A percentile compares a stretch with the other conserved stretches of the same genome.
These are phyloP conservation scores for Patella caerulea DNA, from an alignment of 2,888 invertebrate genomes.

Conservation along the genomic window DNA sequence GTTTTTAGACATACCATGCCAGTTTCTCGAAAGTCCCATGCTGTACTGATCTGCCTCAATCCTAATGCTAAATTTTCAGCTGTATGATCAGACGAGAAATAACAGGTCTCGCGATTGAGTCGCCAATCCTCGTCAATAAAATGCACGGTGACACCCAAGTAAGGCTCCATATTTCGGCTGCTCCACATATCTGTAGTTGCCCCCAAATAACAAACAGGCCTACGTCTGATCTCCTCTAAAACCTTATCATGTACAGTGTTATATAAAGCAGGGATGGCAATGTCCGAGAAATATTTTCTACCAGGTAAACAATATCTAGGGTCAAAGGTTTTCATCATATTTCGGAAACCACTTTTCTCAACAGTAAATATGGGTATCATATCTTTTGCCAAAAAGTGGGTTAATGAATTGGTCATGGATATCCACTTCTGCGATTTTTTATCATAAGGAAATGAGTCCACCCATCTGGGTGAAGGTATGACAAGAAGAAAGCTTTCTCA, in stretches of 20 bases:
- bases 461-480: too few species aligned
- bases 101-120: neutral
- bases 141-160: neutral
- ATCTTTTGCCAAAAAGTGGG: neutral
- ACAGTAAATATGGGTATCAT: neutral
- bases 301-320: neutral
- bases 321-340: neutral
- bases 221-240: neutral
- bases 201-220: neutral
- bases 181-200: slow-evolving; percentile 5
- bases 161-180: neutral
- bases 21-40: neutral
- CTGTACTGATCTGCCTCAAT: neutral
- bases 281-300: neutral
- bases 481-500: too few species aligned
- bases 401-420: neutral
- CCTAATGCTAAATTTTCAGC: neutral
- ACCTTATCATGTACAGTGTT: neutral
- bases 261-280: neutral
- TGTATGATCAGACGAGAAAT: neutral
- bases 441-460: neutral
- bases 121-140: neutral
- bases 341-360: too few species aligned
- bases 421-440: neutral
- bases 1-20: neutral